Evolutionary conservation across 2,797 vertebrate species (phyloP).

Genomic region (Peromyscus eremicus): DNA sequence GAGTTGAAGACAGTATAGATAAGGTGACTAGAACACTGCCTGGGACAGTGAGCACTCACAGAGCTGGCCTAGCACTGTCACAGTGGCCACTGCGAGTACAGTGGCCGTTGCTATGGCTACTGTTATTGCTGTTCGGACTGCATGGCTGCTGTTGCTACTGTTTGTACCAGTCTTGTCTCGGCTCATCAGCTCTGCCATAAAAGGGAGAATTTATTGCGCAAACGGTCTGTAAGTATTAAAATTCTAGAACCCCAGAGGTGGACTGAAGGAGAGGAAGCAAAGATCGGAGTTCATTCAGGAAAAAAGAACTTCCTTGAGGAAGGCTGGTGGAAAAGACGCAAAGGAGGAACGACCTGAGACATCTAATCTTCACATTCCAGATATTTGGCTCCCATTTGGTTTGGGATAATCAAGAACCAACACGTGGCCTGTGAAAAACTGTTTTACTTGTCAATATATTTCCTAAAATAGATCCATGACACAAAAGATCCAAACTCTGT

Average conservation of each 20-base stretch:
- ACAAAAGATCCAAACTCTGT: background rate
- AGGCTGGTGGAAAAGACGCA: background rate
- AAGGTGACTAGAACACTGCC: background rate
- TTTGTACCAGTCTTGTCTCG: background rate
- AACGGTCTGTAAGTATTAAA: background rate
- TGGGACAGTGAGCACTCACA: background rate
- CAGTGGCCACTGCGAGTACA: background rate
- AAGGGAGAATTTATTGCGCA: background rate
- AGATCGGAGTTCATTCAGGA: slow-evolving; percentile 32
- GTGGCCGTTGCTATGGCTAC: background rate
- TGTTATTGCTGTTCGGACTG: background rate
- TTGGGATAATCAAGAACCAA: background rate
- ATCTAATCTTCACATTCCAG: slow-evolving; percentile 1
- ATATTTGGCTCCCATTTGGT: slow-evolving; percentile 7
- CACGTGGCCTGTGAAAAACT: background rate
- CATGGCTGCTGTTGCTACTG: too few relatives aligned
- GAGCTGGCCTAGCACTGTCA: background rate
- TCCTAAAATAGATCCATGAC: background rate
- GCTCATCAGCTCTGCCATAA: background rate
- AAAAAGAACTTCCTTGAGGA: slow-evolving; percentile 14
- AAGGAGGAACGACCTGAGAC: slow-evolving; percentile 33
- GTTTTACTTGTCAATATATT: background rate
- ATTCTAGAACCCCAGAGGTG: slow-evolving; percentile 1
- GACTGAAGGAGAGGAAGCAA: background rate
- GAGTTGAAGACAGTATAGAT: background rate